A percentile compares a stretch with the other conserved stretches of the same genome.
These are phyloP conservation scores for Coelopa pilipes DNA, from an alignment of 2,888 invertebrate species.

Conservation along the genomic window DNA sequence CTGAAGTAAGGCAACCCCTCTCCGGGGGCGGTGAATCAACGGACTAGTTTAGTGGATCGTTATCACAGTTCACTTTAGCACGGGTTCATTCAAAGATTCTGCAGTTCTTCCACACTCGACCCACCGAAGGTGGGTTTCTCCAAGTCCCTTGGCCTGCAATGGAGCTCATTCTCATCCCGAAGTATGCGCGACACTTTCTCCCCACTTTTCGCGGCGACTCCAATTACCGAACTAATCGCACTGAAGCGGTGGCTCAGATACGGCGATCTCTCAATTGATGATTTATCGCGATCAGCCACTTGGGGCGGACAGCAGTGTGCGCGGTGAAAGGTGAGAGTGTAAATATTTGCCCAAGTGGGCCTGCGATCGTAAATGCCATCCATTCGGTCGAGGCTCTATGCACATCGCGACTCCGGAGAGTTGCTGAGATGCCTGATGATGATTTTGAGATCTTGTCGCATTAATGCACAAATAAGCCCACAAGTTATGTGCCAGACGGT, in stretches of 20 bases:
- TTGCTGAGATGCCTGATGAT: neutral
- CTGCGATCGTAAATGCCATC: conserved; percentile 18
- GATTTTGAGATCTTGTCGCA: conserved; percentile 26
- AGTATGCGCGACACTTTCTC: no score
- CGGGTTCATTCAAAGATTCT: no score
- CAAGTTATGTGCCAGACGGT: neutral
- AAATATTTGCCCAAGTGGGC: conserved; percentile 31
- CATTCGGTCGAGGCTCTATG: conserved; percentile 10
- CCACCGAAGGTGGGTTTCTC: no score
- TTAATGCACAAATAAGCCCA: conserved; percentile 29
- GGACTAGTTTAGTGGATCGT: no score
- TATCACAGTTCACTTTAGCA: no score
- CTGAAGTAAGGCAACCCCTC: conserved; percentile 15
- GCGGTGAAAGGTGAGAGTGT: conserved; percentile 21
- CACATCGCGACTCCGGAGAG: no score
- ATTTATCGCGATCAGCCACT: conserved; percentile 23
- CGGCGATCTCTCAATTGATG: conserved; percentile 29
- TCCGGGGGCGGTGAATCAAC: no score
- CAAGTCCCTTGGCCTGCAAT: no score
- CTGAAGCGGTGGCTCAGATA: neutral
- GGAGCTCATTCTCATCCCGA: no score
- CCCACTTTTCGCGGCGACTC: neutral
- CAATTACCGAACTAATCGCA: conserved; percentile 24
- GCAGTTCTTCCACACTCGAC: no score
- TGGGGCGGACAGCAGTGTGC: neutral